Percentiles rank a stretch among this genome's conserved stretches.
Evolutionary conservation across 2,113 vertebrate genomes (phyloP).

Genomic region (Brienomyrus longianalis): DNA sequence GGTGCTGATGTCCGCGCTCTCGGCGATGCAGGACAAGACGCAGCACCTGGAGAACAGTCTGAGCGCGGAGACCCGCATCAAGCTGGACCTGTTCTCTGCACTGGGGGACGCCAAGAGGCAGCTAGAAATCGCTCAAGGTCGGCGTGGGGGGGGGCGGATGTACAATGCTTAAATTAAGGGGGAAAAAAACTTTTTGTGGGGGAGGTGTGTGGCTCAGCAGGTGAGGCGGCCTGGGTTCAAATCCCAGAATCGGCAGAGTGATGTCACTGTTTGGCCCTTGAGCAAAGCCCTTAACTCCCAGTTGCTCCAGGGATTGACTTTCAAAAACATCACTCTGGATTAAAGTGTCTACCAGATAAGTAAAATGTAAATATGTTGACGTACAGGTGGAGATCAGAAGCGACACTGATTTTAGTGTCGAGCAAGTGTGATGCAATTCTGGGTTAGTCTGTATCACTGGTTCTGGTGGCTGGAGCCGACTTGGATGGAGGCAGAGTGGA

Average conservation of each 20-base stretch:
- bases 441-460: background rate
- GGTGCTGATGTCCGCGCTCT: constrained; percentile 94
- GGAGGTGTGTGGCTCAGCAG: background rate
- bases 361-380: background rate
- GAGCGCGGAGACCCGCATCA: constrained; percentile 93
- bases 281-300: background rate
- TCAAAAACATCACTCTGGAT: background rate
- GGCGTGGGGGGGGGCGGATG: background rate
- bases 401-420: background rate
- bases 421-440: background rate
- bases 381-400: background rate
- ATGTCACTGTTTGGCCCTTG: background rate
- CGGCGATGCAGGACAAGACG: constrained; percentile 98
- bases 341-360: background rate
- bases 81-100: constrained; percentile 93
- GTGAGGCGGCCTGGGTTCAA: no score
- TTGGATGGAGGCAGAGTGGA: background rate
- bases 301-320: background rate
- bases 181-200: background rate
- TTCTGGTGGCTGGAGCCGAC: background rate
- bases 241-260: background rate
- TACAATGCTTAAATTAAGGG: background rate
- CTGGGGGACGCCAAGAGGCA: constrained; percentile 94
- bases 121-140: constrained; percentile 97
- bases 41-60: constrained; percentile 98